Evolutionary conservation across 1,140 invertebrate genomes (phyloP).

Genomic region (Vollenhovia emeryi): DNA sequence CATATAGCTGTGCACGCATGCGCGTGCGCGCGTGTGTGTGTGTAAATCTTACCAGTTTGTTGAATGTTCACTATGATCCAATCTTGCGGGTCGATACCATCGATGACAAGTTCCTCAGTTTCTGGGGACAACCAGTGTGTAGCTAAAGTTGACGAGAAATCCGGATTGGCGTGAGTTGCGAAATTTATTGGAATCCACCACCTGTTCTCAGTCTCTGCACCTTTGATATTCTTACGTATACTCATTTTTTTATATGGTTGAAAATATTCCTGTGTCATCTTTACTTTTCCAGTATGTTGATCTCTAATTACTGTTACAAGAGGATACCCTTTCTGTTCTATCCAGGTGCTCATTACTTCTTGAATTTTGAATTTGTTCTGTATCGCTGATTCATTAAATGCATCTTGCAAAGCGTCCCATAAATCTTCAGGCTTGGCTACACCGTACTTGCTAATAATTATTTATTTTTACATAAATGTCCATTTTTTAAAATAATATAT

Average conservation of each 20-base stretch:
- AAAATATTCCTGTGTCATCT: constrained; percentile 83
- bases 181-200: constrained; percentile 87
- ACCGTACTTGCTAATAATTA: constrained; percentile 58
- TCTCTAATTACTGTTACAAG: constrained; percentile 89
- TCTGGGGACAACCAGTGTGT: constrained; percentile 72
- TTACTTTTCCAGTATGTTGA: constrained; percentile 86
- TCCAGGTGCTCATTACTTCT: constrained; percentile 94
- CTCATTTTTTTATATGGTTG: constrained; percentile 64
- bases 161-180: constrained; percentile 79
- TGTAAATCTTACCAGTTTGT: constrained; percentile 83
- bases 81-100: constrained; percentile 75
- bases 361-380: constrained; percentile 87
- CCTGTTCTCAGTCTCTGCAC: constrained; percentile 47
- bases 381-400: constrained; percentile 80
- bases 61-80: constrained; percentile 88
- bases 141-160: constrained; percentile 85
- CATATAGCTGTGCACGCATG: too few species aligned
- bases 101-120: constrained; percentile 69
- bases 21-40: too few species aligned
- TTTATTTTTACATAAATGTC: constrained; percentile 79
- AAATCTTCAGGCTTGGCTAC: constrained; percentile 87
- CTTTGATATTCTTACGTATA: neutral
- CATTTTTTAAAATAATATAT: constrained; percentile 87
- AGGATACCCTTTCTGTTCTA: constrained; percentile 93
- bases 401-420: constrained; percentile 86